Conservation (phyloP, 2,888 invertebrate species). For the Yponomeuta sedellus region DNA sequence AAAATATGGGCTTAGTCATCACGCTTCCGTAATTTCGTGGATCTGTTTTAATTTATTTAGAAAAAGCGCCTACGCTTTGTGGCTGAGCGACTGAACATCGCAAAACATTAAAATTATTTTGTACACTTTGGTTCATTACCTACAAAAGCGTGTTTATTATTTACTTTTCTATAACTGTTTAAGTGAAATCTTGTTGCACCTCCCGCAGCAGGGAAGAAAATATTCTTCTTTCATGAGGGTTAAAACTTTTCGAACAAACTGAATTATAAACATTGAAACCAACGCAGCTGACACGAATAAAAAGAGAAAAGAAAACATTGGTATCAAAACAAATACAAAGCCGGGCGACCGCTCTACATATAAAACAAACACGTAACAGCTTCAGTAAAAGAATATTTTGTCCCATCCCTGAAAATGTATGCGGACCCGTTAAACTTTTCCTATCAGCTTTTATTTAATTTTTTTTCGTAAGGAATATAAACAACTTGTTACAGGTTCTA, state of each 20-base stretch:
- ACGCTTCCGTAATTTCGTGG: no score
- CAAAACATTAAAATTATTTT: no score
- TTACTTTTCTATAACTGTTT: no score
- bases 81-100: no score
- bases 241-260: background rate
- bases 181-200: no score
- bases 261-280: background rate
- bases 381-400: background rate
- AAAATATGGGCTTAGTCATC: no score
- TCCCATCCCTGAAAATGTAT: constrained; percentile 20
- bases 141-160: no score
- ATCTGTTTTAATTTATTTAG: no score
- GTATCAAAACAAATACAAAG: background rate
- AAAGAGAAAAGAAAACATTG: background rate
- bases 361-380: background rate
- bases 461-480: background rate
- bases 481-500: no score
- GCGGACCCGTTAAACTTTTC: constrained; percentile 32
- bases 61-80: no score
- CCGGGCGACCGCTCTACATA: background rate
- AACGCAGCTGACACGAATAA: background rate
- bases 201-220: no score
- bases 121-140: no score
- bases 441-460: constrained; percentile 29
- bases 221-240: background rate